Percentiles rank a stretch among this genome's conserved stretches.
Conservation (phyloP, 1,140 invertebrate genomes). For the Zaprionus vittiger region DNA sequence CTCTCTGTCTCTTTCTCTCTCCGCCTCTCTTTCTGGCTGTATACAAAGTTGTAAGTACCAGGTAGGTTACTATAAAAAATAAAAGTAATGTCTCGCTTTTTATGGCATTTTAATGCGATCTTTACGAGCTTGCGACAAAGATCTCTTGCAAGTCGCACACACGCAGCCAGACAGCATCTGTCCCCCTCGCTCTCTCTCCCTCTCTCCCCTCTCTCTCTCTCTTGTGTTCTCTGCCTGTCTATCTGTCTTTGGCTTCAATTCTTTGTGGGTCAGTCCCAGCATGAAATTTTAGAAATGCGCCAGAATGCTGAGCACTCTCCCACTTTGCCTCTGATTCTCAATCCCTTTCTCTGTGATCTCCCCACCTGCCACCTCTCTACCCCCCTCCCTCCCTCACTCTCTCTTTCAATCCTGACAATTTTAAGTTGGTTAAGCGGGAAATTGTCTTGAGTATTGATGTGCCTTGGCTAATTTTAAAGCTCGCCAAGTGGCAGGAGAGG, state of each 20-base stretch:
- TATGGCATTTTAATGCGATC: constrained; percentile 74
- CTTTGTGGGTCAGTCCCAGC: constrained; percentile 33
- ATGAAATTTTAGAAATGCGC: constrained; percentile 7
- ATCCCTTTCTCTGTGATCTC: neutral
- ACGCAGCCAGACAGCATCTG: constrained; percentile 11
- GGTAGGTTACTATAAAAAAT: constrained; percentile 45
- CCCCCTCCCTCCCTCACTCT: neutral
- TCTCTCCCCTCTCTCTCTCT: neutral
- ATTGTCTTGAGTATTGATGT: constrained; percentile 10
- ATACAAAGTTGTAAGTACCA: constrained; percentile 21
- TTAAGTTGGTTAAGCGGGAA: constrained; percentile 6
- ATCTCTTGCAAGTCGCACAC: constrained; percentile 37
- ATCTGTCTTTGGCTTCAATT: constrained; percentile 17
- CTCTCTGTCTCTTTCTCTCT: neutral
- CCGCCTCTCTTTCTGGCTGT: neutral
- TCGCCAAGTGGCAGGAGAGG: neutral
- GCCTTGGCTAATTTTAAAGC: constrained; percentile 3
- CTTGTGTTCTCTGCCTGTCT: too few relatives aligned
- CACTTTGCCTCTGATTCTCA: neutral
- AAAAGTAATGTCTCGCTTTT: constrained; percentile 65
- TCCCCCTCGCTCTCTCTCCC: neutral
- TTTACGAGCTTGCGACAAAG: constrained; percentile 70
- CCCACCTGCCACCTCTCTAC: neutral
- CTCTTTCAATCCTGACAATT: neutral
- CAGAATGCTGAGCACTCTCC: neutral